Evolutionary conservation across 2,797 vertebrate species (phyloP), one percentile per base, ranked within the genome.

Genomic region (Channa striata): DNA sequence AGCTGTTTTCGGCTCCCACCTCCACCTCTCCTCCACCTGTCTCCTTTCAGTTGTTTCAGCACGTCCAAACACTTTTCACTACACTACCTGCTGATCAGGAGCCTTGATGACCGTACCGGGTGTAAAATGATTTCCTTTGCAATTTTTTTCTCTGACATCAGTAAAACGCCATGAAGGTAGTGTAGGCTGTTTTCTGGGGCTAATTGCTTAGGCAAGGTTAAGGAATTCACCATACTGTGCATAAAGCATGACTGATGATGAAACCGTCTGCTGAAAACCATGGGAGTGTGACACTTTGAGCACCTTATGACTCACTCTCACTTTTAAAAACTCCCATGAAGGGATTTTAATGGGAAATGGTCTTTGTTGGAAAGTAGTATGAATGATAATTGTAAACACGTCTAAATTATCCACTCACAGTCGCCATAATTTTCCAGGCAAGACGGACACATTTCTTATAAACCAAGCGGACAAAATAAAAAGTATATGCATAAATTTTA

Each of bases 61-160:
- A 85, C 14, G 52, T 81, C 46, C 11, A 75, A 83, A 83, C 59
- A 42, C 74, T 80, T 75, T 68, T 64, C 77, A 60, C 74, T 21
- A 36, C 79, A 48, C 67, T 81, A 86, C 85, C 83, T 88, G 84
- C 90, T 91, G 87, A 90, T 90, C 80, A 59, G 68, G 69, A 79
- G 81, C 50, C 82, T 76, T 87, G 83, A 89, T 88, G 86, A 85
- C 81, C 60, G 57, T 33, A 76, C 63, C 72, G 74, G 68, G 73
- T 83, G 72, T 68, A 83, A 91, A 88, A 89, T 88, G 84, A 87
- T 87, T 92, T 83, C 71, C 82, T 53, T 86, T 90, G 87, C 89
- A 87, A n/a, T 84, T 90, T 90, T 79, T 87, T 84, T 42, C 63
- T 52, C 74, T 36, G 42, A 86, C 88, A 89, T 87, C 86, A 88